Conservation (phyloP, 2,113 vertebrate species). For the Oreochromis spilurus region DNA sequence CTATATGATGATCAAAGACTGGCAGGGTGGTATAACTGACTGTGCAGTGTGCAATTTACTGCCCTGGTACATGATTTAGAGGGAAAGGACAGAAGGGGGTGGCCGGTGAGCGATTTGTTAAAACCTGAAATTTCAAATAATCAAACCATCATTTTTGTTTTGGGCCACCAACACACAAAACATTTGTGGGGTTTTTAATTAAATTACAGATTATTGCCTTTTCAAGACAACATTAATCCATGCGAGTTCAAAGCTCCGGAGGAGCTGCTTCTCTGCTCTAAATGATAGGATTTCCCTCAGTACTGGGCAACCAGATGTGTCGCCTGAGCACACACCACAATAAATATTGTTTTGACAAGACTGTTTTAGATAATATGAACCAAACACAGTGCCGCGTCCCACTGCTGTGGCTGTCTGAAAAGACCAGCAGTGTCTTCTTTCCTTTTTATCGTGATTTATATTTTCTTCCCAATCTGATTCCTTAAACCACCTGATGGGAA, state of each 20-base stretch:
- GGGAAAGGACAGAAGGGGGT: background rate
- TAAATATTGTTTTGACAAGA: background rate
- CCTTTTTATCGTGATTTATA: background rate
- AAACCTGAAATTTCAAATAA: slow-evolving; percentile 21
- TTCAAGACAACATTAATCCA: background rate
- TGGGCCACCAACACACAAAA: slow-evolving; percentile 30
- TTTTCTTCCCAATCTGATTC: background rate
- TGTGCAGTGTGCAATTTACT: background rate
- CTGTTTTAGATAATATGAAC: slow-evolving; percentile 20
- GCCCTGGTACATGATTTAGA: background rate
- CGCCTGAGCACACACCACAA: background rate
- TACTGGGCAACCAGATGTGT: slow-evolving; percentile 13
- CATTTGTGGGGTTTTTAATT: background rate
- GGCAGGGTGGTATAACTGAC: background rate
- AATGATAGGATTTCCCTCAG: slow-evolving; percentile 46
- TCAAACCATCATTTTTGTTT: slow-evolving; percentile 12
- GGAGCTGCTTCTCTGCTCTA: background rate
- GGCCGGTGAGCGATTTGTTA: background rate
- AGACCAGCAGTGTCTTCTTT: slow-evolving; percentile 18
- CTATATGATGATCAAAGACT: background rate
- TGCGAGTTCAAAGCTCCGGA: background rate
- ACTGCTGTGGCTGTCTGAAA: background rate
- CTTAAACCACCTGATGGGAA: background rate
- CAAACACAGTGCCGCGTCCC: slow-evolving; percentile 1
- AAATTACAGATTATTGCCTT: slow-evolving; percentile 22